Percentiles rank a stretch among this genome's conserved stretches.
These are phyloP conservation scores for Phymanthus crucifer DNA, from an alignment of 92 coral and sea anemone genomes.

Conservation along the genomic window DNA sequence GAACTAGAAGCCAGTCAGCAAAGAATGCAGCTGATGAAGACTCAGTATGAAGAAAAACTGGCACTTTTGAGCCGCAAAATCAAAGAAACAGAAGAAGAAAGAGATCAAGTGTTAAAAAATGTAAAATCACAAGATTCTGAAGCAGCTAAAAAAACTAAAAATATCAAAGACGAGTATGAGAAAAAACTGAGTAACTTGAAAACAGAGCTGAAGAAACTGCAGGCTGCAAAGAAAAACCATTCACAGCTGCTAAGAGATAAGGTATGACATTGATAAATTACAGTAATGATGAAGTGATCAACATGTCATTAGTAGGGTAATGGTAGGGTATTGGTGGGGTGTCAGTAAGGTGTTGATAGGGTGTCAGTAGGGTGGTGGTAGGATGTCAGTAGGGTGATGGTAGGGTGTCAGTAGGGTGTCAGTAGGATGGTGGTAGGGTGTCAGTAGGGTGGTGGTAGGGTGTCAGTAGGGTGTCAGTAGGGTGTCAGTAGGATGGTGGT, in stretches of 20 bases:
- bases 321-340: too few species aligned
- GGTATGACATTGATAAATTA: constrained; percentile 28
- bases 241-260: constrained; percentile 81
- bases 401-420: too few species aligned
- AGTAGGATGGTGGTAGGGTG: too few species aligned
- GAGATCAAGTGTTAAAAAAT: constrained; percentile 79
- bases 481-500: too few species aligned
- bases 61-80: constrained; percentile 77
- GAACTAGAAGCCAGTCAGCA: constrained; percentile 91
- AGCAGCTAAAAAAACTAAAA: constrained; percentile 66
- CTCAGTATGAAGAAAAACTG: constrained; percentile 92
- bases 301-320: too few species aligned
- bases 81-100: constrained; percentile 88
- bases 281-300: not conserved
- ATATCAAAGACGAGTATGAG: constrained; percentile 79
- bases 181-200: constrained; percentile 78
- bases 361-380: too few species aligned
- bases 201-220: constrained; percentile 88
- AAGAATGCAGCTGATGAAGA: constrained; percentile 69
- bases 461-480: too few species aligned
- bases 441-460: too few species aligned
- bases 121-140: constrained; percentile 74
- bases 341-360: too few species aligned
- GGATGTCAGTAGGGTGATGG: too few species aligned
- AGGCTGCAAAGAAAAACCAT: constrained; percentile 91